Base-by-base conservation (phyloP, 2,113 vertebrate species). In the Phrynosoma platyrhinos region DNA sequence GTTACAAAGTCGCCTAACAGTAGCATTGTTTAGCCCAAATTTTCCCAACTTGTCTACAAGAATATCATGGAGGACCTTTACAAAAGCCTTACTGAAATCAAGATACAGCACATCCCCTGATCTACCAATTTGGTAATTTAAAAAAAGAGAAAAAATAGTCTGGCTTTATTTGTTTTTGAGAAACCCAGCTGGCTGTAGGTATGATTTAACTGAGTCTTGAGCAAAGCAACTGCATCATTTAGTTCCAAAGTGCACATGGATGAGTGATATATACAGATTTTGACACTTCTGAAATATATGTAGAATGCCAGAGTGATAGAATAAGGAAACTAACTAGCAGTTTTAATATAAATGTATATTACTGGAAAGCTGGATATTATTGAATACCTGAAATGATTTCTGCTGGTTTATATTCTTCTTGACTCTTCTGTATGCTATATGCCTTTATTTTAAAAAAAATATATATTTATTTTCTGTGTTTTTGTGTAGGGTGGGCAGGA, bases 401-500 rank as follows among this genome's bases (percentile, higher is more conserved):
- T 40, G 21, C 79, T 12, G 13, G n/a, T 76, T 42, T 76, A 2
- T n/a, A 30, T 32, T 32, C 1, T 12, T 64, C 4, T 2, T 85
- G 0, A 32, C 0, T 1, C 69, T 52, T 80, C 0, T 86, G 18
- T 0, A 0, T 52, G 52, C 85, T 52, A 9, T 89, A 32, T 21
- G 14, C 13, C 5, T 66, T 16, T 23, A 12, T 4, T 18, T 21
- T 64, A 21, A 71, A 76, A 23, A 5, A 79, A 27, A 74, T 20
- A 86, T 42, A 74, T 20, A 86, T 42, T 91, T 53, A 91, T 74
- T 27, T 86, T 0, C 85, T 52, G 64, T 47, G 7, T 2, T 91
- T 88, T 90, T 90, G 1, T 58, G 7, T 93, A 99, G 99, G 99
- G 99, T 66, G 99, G 99, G 12, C 99, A 99, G 93, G 99, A 99